Evolutionary conservation across 2,888 invertebrate genomes (phyloP).

Genomic region (Caenorhabditis sp.): DNA sequence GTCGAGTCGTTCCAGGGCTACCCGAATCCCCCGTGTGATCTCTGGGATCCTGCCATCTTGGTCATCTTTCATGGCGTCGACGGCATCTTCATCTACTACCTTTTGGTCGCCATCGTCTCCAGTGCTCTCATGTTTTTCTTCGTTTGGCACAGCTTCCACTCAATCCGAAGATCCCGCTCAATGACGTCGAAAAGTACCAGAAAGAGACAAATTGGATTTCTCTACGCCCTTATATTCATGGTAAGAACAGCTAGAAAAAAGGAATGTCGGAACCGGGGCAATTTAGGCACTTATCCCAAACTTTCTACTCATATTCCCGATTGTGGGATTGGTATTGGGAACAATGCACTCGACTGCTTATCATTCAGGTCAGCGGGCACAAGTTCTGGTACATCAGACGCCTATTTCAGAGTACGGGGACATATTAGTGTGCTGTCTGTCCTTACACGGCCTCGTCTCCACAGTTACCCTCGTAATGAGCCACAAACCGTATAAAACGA

Average conservation of each 20-base stretch:
- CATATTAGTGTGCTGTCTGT: slow-evolving; percentile 7
- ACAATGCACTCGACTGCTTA: no score
- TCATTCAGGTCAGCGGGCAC: slow-evolving; percentile 22
- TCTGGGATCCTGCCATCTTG: slow-evolving; percentile 24
- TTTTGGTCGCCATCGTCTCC: background rate
- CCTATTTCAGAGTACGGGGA: slow-evolving; percentile 21
- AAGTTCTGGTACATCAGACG: no score
- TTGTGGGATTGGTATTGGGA: no score
- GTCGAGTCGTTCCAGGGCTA: no score
- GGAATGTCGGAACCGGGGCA: background rate
- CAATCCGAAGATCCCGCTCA: background rate
- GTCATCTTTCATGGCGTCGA: slow-evolving; percentile 10
- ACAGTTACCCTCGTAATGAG: slow-evolving; percentile 23
- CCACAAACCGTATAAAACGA: slow-evolving; percentile 10
- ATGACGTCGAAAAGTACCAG: background rate
- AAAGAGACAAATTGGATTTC: slow-evolving; percentile 29
- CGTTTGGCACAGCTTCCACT: slow-evolving; percentile 12
- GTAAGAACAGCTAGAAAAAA: background rate
- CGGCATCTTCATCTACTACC: background rate
- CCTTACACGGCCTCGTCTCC: slow-evolving; percentile 20
- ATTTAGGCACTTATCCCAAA: slow-evolving; percentile 24
- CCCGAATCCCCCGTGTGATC: slow-evolving; percentile 19
- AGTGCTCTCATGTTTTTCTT: slow-evolving; percentile 11
- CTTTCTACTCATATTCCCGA: background rate
- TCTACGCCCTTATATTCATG: slow-evolving; percentile 29